phyloP scores from a whole-genome alignment of 2,113 vertebrate genomes.

The Pollachius pollachius region DNA sequence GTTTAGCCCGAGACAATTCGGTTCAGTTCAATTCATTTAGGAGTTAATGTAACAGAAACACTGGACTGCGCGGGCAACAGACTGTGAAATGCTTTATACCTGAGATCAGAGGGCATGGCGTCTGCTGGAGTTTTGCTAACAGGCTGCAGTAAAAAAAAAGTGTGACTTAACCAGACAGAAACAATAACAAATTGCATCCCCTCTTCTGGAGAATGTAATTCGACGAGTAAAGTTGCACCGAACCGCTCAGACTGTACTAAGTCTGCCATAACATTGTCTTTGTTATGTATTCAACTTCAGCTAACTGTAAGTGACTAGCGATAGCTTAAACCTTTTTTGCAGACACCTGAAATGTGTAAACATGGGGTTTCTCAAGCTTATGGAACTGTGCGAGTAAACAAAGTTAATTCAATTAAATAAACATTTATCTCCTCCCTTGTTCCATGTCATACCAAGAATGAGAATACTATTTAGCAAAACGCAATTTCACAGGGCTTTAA shows the following conservation, averaged over 20 bases:
- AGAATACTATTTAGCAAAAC: slow-evolving; percentile 29
- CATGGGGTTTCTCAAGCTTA: slow-evolving; percentile 18
- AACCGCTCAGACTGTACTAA: too few species aligned
- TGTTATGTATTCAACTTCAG: too few species aligned
- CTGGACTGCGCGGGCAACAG: not conserved
- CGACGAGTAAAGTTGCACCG: too few species aligned
- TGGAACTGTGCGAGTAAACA: slow-evolving; percentile 31
- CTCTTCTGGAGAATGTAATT: too few species aligned
- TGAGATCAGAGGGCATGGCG: not conserved
- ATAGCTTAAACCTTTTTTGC: too few species aligned
- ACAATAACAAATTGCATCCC: too few species aligned
- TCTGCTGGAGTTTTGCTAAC: not conserved
- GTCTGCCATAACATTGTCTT: too few species aligned
- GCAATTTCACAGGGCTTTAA: slow-evolving; percentile 34
- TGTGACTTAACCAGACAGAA: not conserved
- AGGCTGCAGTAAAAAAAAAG: not conserved
- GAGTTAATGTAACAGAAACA: not conserved
- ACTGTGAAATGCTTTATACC: not conserved
- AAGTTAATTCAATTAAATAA: slow-evolving; percentile 33
- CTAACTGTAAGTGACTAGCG: too few species aligned
- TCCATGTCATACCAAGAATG: slow-evolving; percentile 21
- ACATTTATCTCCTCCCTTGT: slow-evolving; percentile 12
- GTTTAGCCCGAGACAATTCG: not conserved
- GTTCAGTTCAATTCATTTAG: slow-evolving; percentile 5
- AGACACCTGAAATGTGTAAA: not conserved